Conservation (phyloP, 2,888 invertebrate species). For the Ophraella communa region DNA sequence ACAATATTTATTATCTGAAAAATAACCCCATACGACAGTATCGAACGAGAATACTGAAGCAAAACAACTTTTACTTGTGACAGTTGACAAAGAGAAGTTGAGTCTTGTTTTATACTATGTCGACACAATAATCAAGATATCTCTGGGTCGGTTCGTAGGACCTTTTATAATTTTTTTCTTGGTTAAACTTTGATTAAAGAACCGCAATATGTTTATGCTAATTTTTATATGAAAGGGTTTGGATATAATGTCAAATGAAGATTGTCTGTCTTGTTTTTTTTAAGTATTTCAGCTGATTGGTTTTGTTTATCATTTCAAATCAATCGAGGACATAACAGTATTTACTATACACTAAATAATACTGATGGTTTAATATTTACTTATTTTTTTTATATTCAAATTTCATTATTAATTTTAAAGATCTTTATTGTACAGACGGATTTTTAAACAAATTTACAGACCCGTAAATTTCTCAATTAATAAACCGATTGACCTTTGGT, state of each 20-base stretch:
- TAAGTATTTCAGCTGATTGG: not conserved
- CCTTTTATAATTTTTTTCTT: too few relatives aligned
- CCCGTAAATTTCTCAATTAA: not conserved
- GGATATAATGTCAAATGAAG: too few relatives aligned
- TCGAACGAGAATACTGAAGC: constrained; percentile 11
- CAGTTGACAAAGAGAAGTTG: constrained; percentile 12
- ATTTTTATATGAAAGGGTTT: not conserved
- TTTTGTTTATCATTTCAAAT: not conserved
- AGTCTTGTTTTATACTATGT: constrained; percentile 29
- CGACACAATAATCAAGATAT: constrained; percentile 5
- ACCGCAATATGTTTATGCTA: not conserved
- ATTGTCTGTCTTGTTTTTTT: not conserved
- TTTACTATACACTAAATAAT: too few relatives aligned
- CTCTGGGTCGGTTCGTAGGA: not conserved
- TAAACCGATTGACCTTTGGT: not conserved
- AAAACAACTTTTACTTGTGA: constrained; percentile 45
- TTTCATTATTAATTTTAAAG: not conserved
- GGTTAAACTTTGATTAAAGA: not conserved
- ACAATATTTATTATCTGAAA: not conserved
- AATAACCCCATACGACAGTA: constrained; percentile 28
- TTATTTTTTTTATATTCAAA: too few relatives aligned
- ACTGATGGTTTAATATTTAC: too few relatives aligned
- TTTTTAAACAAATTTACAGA: not conserved
- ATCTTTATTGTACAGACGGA: not conserved
- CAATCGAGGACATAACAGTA: too few relatives aligned